Percentiles rank a stretch among this genome's conserved stretches.
These are phyloP conservation scores for Cheilosia impressa DNA, from an alignment of 2,888 invertebrate species.

Conservation along the genomic window DNA sequence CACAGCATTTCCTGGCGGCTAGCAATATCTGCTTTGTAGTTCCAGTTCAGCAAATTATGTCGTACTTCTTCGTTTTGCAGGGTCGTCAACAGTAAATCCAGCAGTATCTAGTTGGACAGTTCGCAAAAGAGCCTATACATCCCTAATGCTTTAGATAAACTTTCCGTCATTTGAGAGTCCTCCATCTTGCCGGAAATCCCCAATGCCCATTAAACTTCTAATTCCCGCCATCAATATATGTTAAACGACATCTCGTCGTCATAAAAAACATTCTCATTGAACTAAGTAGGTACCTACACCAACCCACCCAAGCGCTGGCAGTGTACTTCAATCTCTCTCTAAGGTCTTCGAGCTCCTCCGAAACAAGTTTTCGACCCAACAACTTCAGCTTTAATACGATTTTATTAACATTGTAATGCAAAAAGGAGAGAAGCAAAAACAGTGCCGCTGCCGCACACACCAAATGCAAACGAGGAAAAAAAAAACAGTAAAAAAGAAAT, in stretches of 20 bases:
- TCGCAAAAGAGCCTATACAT: too few species aligned
- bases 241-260: slow-evolving; percentile 25
- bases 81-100: too few species aligned
- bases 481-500: slow-evolving; percentile 37
- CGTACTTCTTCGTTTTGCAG: too few species aligned
- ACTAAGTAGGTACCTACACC: slow-evolving; percentile 10
- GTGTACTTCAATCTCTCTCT: slow-evolving; percentile 10
- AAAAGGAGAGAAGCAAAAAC: not conserved
- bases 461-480: slow-evolving; percentile 1
- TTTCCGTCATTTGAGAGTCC: too few species aligned
- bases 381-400: slow-evolving; percentile 47
- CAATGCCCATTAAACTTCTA: not conserved
- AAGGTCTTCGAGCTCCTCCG: slow-evolving; percentile 25
- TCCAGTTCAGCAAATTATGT: too few species aligned
- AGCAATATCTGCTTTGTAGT: too few species aligned
- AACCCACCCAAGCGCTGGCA: not conserved
- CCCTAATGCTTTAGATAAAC: too few species aligned
- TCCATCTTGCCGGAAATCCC: slow-evolving; percentile 4
- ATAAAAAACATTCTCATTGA: slow-evolving; percentile 25
- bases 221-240: slow-evolving; percentile 31
- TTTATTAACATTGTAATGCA: slow-evolving; percentile 45
- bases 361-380: slow-evolving; percentile 51
- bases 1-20: too few species aligned
- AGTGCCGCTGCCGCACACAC: not conserved
- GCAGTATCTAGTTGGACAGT: too few species aligned